These are phyloP conservation scores for Thumatha senex DNA, from an alignment of 2,888 invertebrate genomes.

Conservation along the genomic window DNA sequence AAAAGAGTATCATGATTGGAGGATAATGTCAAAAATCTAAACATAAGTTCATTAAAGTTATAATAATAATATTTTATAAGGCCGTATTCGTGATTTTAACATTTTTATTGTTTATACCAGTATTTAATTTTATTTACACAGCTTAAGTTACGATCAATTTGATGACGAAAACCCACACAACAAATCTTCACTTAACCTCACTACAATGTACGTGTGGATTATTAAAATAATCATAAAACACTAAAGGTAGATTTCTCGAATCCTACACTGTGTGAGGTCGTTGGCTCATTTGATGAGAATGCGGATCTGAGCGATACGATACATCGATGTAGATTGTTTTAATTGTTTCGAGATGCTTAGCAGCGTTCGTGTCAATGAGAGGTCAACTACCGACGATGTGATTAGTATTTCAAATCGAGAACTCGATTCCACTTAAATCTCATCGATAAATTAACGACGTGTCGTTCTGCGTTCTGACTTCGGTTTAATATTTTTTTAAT, in stretches of 20 bases:
- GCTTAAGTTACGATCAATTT: conserved; percentile 28
- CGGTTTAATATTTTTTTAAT: conserved; percentile 38
- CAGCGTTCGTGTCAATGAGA: conserved; percentile 63
- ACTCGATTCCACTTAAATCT: conserved; percentile 41
- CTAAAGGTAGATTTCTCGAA: conserved; percentile 36
- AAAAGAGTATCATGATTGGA: too few relatives aligned
- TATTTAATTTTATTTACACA: conserved; percentile 21
- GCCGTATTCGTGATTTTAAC: conserved; percentile 3
- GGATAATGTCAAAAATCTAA: too few relatives aligned
- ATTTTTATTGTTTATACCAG: conserved; percentile 11
- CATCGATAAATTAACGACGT: conserved; percentile 37
- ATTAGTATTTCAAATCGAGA: conserved; percentile 50
- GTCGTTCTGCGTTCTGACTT: conserved; percentile 27
- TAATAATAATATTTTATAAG: conserved; percentile 7
- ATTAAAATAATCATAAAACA: conserved; percentile 45
- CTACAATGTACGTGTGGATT: conserved; percentile 30
- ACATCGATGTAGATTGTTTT: conserved; percentile 62
- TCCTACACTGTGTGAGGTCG: conserved; percentile 44
- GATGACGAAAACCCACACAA: conserved; percentile 34
- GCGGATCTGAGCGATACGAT: conserved; percentile 53
- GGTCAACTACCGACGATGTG: conserved; percentile 57
- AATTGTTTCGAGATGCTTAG: conserved; percentile 59
- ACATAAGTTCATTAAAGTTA: conserved; percentile 5
- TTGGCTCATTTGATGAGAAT: conserved; percentile 45
- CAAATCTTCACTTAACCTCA: conserved; percentile 38